Evolutionary conservation across 2,888 invertebrate genomes (phyloP).

Genomic region (Andricus curvator): DNA sequence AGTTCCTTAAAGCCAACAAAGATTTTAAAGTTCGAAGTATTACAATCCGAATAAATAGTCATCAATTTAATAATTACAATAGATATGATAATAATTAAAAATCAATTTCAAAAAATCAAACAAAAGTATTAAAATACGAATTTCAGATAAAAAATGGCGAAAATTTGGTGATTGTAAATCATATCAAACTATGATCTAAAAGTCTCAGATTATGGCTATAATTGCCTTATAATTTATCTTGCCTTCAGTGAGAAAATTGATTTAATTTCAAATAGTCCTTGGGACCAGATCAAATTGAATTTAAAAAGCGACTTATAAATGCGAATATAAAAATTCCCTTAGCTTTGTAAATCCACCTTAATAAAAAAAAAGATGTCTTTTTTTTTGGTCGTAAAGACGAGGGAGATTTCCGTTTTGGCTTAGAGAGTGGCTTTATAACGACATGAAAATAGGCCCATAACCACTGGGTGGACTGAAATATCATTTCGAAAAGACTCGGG

Average conservation of each 20-base stretch:
- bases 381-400: slow-evolving; percentile 26
- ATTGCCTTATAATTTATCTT: too few species aligned
- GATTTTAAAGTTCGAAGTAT: too few species aligned
- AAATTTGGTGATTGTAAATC: too few species aligned
- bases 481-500: slow-evolving; percentile 47
- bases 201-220: too few species aligned
- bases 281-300: neutral
- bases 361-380: neutral
- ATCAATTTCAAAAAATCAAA: too few species aligned
- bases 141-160: too few species aligned
- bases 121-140: too few species aligned
- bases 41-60: too few species aligned
- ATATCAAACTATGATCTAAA: too few species aligned
- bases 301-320: neutral
- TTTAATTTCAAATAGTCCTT: neutral
- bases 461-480: slow-evolving; percentile 52
- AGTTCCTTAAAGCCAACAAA: too few species aligned
- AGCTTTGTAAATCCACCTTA: neutral
- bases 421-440: slow-evolving; percentile 32
- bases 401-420: slow-evolving; percentile 37
- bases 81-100: too few species aligned
- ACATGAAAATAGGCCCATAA: slow-evolving; percentile 30
- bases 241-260: neutral
- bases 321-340: neutral
- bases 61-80: too few species aligned